phyloP scores from a whole-genome alignment of 92 coral and sea anemone genomes.

The Phenganax subtilis region DNA sequence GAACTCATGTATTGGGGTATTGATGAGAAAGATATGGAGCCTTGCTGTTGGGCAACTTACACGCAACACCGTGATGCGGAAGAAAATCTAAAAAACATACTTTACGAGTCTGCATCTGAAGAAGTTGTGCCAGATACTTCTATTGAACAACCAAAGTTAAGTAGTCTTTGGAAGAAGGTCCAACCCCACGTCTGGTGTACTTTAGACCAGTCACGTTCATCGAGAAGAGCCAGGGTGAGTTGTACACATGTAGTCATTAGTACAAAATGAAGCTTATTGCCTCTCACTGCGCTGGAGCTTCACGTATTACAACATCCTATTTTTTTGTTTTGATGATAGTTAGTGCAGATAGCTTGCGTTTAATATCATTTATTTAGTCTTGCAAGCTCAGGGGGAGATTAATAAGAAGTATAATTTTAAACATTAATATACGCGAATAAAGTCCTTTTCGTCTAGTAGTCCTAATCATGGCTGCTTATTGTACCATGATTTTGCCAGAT shows the following conservation, averaged over 20 bases:
- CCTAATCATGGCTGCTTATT: background rate
- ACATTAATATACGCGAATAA: background rate
- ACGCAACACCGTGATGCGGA: slow-evolving; percentile 97
- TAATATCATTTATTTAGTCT: slow-evolving; percentile 20
- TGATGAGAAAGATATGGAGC: slow-evolving; percentile 95
- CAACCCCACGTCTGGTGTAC: slow-evolving; percentile 93
- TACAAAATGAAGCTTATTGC: background rate
- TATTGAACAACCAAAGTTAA: background rate
- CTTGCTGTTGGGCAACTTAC: slow-evolving; percentile 94
- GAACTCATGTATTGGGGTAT: slow-evolving; percentile 98
- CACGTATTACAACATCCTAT: background rate
- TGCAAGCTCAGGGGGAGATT: slow-evolving; percentile 7
- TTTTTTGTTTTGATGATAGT: slow-evolving; percentile 3
- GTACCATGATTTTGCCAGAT: slow-evolving; percentile 9
- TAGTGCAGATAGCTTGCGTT: background rate
- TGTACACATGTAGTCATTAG: slow-evolving; percentile 1
- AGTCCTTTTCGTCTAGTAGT: slow-evolving; percentile 1
- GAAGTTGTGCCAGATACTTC: slow-evolving; percentile 22
- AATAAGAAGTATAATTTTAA: background rate
- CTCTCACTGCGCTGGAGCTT: background rate
- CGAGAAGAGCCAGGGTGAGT: slow-evolving; percentile 83
- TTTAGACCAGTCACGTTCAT: slow-evolving; percentile 89
- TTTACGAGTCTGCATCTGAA: slow-evolving; percentile 73
- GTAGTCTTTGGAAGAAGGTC: slow-evolving; percentile 58
- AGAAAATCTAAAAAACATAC: slow-evolving; percentile 72